Evolutionary conservation across 2,888 invertebrate species (phyloP), one percentile per base, ranked within the genome.

Genomic region (Xylota sylvarum): DNA sequence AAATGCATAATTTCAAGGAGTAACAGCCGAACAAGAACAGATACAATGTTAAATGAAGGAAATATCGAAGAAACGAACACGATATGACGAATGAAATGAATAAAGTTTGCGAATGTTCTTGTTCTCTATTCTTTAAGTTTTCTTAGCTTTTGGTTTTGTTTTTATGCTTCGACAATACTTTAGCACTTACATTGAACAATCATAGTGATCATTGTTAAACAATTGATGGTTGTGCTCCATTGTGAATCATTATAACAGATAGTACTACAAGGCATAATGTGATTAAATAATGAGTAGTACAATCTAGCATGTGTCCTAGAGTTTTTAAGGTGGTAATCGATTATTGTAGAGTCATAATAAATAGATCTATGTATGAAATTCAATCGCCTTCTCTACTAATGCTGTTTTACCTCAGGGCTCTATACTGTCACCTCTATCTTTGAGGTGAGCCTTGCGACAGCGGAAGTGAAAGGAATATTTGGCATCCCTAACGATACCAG

Each of bases 1-100:
- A 65, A 85, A 80, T 85, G 80, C 65, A 80, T 76, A 35, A 69
- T 56, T 64, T 23, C 14, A 72, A 43, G 32, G 10, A 65, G 37
- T 1, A 27, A 10, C 27, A 1, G 5, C 43, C 65, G 9, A 19
- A 62, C 4, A 12, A 30, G 2, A 50, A 14, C 1, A 43, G 17
- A 48, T 17, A 50, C 10, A 27, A 19, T 17, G 4, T n/a, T 52
- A 10, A 62, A 23, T 9, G 48, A 56, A 72, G 19, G 32, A 30
- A n/a, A n/a, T 30, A 73, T 55, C 32, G 6, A 65, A 5, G 7
- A 10, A 58, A 23, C 40, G 23, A 30, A 62, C 10, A 60, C 5
- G 27, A 62, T 37, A 6, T 48, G n/a, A n/a, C n/a, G n/a, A n/a
- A n/a, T n/a, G 14, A 50, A 35, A 9, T 32, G 32, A 27, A 27